Evolutionary conservation across 2,888 invertebrate species (phyloP), one percentile per base, ranked within the genome.

Genomic region (Enchytraeus crypticus): DNA sequence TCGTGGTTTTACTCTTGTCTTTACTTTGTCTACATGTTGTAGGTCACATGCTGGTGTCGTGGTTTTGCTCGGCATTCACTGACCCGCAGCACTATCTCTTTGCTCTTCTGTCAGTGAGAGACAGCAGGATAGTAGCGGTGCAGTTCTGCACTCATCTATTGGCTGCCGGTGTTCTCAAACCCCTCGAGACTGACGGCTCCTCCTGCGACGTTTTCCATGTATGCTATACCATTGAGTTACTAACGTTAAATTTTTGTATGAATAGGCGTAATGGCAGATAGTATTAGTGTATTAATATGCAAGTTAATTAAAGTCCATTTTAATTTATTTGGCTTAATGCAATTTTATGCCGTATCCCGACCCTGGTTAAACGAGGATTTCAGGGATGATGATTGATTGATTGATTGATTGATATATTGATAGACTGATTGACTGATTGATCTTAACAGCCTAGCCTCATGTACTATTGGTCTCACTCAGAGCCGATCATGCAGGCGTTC

Each of bases 11-110:
- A n/a, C n/a, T n/a, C n/a, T n/a, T n/a, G n/a, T 38, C 30, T 51
- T 33, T 23, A 23, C 5, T 51, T 47, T 18, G 55, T 26, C 8
- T 60, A 2, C 34, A n/a, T 38, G 14, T 33, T 46, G 29, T 82
- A 93, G 92, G 92, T 79, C 88, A 91, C 81, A 90, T 91, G 88
- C 84, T 93, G 73, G 83, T 92, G 71, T 90, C 90, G 79, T 92
- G 92, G 90, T 85, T 91, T 72, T 82, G 88, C 69, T 61, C 61
- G 26, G 88, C 89, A 56, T 87, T 89, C 46, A 84, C 87, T 69
- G 83, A 85, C 64, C 89, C 88, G 69, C 85, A 85, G 65, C 85
- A 84, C 71, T 84, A 86, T 72, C 78, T 87, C 51, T 84, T 84
- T 69, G 82, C 83, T 29, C 79, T 84, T 62, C 78, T 87, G 65